phyloP scores from a whole-genome alignment of 1,140 invertebrate genomes.

The Tribolium madens region DNA sequence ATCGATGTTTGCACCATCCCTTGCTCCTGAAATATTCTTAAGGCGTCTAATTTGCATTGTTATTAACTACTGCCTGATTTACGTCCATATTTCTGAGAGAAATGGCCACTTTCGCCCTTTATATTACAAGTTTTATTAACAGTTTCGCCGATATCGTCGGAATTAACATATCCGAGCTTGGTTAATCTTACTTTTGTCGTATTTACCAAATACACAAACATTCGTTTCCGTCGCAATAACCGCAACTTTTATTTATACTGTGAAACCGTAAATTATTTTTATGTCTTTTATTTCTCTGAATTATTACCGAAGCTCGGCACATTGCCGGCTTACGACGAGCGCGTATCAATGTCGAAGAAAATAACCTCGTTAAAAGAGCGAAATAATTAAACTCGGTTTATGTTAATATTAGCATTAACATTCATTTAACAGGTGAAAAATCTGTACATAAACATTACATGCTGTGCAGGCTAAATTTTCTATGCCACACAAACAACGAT shows the following conservation, averaged over 20 bases:
- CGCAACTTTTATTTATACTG: slow-evolving; percentile 42
- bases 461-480: background rate
- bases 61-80: slow-evolving; percentile 54
- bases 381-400: background rate
- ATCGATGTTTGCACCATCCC: slow-evolving; percentile 30
- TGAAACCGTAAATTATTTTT: slow-evolving; percentile 42
- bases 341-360: slow-evolving; percentile 8
- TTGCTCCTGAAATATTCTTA: slow-evolving; percentile 48
- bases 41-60: slow-evolving; percentile 53
- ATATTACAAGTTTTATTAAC: slow-evolving; percentile 18
- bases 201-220: slow-evolving; percentile 42
- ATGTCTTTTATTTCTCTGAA: slow-evolving; percentile 37
- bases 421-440: background rate
- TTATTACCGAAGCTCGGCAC: slow-evolving; percentile 26
- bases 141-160: background rate
- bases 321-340: background rate
- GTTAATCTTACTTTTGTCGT: slow-evolving; percentile 38
- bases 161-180: background rate
- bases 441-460: background rate
- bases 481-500: background rate
- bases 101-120: slow-evolving; percentile 37
- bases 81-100: slow-evolving; percentile 41
- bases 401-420: background rate
- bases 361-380: background rate
- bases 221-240: slow-evolving; percentile 39